Base-by-base conservation (phyloP, 2,113 vertebrate genomes). In the Saiga tatarica region DNA sequence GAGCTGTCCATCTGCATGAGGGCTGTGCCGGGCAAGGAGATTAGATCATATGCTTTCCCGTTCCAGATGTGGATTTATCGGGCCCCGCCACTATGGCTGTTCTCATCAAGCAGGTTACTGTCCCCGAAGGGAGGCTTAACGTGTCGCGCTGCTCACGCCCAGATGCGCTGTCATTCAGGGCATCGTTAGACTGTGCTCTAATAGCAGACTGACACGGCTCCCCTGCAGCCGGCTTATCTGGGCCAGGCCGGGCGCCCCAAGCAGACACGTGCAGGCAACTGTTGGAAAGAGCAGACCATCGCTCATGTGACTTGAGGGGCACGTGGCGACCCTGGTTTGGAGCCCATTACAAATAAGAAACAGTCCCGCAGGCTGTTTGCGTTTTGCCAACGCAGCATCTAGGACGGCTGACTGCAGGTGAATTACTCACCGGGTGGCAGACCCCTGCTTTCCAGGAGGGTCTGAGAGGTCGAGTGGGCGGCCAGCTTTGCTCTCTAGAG, bases 21-120 rank as follows among this genome's bases (percentile, higher is more conserved):
- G 87, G 98, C 84, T 85, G 36, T 87, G 82, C 92, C 14, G 45
- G 74, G 85, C 39, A 92, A 95, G 97, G 95, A 95, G 88, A 96
- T 98, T 90, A 98, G 97, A 96, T 98, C 97, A 97, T 98, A 60
- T 91, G 98, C 96, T 98, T 98, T 89, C 92, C 23, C 96, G 83
- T 96, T 97, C 95, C 98, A 94, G 97, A 90, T 87, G 98, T 90
- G 97, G 98, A 82, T 98, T 93, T 97, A 95, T 88, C 90, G 86
- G 74, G 39, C 94, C 89, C 93, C 82, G 42, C 98, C 89, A 52
- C 98, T 91, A 50, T 84, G 97, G 71, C 94, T 50, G 57, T 98
- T 98, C 97, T 95, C 98, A 95, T 98, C 97, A 98, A 98, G 97
- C 91, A 94, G 97, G 97, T 98, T 97, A 98, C 94, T 97, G 97